Evolutionary conservation across 2,113 vertebrate genomes (phyloP), one percentile per base, ranked within the genome.

Genomic region (Syngnathus scovelli): DNA sequence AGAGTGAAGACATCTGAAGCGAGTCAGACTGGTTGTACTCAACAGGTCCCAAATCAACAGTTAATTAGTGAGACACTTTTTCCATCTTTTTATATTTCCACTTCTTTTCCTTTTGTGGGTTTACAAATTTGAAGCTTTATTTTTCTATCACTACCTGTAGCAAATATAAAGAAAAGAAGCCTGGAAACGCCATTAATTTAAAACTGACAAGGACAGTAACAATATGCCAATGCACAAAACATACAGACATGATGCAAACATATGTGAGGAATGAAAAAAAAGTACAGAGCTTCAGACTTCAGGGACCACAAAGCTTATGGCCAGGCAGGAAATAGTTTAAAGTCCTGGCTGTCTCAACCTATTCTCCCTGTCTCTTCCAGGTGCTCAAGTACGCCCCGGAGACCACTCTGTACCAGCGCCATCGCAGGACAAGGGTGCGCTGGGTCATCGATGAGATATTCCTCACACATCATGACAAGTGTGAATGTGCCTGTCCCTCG

Each of bases 311-410:
- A 12, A 13, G 5, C 51, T 23, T 54, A 54, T 51, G 51, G 51
- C 51, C 51, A 41, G 27, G 33, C 23, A 7, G 16, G 19, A 48
- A 56, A 61, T 7, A 49, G 37, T 43, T 66, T 5, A 3, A 23
- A 68, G 2, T 61, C 61, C 19, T 1, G 37, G 6, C 16, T n/a
- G 2, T 44, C 13, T 41, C 27, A 37, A 8, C 8, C n/a, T 9
- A 11, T 9, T 2, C 19, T 68, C 54, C 38, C 16, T 37, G 18
- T 71, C 82, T 67, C 37, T 85, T 67, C 16, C 73, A 99, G 96
- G 96, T 99, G 75, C 87, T 98, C 77, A 96, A 94, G 87, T 95
- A 97, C 0, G 3, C 92, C 60, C 93, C 94, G n/a, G 94, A 94
- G 68, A 82, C 84, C 43, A 87, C 81, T 15, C 85, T 83, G 77